phyloP scores from a whole-genome alignment of 2,888 invertebrate species.

The Chalcis sispes region DNA sequence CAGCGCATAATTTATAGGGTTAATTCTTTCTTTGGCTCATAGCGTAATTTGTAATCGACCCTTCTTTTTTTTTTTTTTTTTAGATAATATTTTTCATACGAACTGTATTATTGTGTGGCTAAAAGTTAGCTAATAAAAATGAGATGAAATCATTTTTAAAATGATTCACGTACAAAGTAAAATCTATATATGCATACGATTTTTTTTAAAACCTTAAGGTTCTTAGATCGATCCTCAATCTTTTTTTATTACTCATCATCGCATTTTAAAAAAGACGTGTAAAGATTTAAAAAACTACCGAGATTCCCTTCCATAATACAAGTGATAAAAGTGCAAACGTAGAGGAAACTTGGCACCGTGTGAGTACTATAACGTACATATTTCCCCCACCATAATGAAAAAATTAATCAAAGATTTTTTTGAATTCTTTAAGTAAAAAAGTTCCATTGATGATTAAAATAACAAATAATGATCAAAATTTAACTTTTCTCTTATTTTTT shows the following conservation, averaged over 20 bases:
- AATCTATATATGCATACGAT: conserved; percentile 31
- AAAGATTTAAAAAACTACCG: conserved; percentile 58
- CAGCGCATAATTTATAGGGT: conserved; percentile 37
- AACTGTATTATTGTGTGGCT: conserved; percentile 9
- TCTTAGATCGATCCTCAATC: conserved; percentile 33
- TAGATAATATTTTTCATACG: conserved; percentile 1
- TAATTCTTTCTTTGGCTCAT: conserved; percentile 56
- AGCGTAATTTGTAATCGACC: conserved; percentile 46
- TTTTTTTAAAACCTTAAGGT: conserved; percentile 46
- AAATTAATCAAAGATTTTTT: conserved; percentile 34
- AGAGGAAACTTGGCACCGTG: conserved; percentile 56
- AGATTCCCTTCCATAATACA: conserved; percentile 51
- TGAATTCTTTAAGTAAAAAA: conserved; percentile 22
- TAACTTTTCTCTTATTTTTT: conserved; percentile 1
- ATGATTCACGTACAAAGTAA: conserved; percentile 46
- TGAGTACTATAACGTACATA: conserved; percentile 49
- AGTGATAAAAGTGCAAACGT: conserved; percentile 24
- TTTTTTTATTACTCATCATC: conserved; percentile 33
- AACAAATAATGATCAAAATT: not conserved
- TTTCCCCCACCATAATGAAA: conserved; percentile 32
- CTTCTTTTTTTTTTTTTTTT: conserved; percentile 7
- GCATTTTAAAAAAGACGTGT: conserved; percentile 57
- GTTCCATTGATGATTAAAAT: conserved; percentile 26
- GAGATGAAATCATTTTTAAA: conserved; percentile 48
- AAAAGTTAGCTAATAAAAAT: conserved; percentile 25